Conservation (phyloP, 64 coral and sea anemone genomes). For the Astreopora myriophthalma region DNA sequence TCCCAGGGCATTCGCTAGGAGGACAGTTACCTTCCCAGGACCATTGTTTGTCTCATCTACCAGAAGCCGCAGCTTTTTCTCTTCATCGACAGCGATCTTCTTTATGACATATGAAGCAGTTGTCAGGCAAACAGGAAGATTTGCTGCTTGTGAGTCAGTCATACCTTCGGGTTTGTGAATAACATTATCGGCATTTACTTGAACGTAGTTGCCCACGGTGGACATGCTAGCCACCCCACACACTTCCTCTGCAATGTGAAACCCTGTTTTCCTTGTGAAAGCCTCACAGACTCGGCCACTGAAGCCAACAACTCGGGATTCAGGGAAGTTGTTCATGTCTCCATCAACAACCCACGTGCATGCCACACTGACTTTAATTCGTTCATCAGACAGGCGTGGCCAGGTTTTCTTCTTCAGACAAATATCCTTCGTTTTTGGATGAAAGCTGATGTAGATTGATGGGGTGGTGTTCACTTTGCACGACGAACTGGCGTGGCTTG, state of each 20-base stretch:
- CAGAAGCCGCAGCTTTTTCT: background rate
- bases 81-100: background rate
- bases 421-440: slow-evolving; percentile 34
- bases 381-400: background rate
- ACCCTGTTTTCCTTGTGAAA: background rate
- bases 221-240: slow-evolving; percentile 44
- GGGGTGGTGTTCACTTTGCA: background rate
- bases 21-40: slow-evolving; percentile 21
- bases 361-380: slow-evolving; percentile 59
- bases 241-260: slow-evolving; percentile 40
- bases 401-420: slow-evolving; percentile 40
- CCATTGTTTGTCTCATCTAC: slow-evolving; percentile 68
- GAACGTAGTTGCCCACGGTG: slow-evolving; percentile 41
- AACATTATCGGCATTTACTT: slow-evolving; percentile 32
- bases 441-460: slow-evolving; percentile 20
- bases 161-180: slow-evolving; percentile 46
- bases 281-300: slow-evolving; percentile 14
- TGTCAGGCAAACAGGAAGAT: slow-evolving; percentile 55
- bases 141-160: slow-evolving; percentile 61
- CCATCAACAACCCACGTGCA: slow-evolving; percentile 57
- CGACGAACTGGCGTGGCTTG: background rate
- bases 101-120: slow-evolving; percentile 19
- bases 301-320: slow-evolving; percentile 22
- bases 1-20: slow-evolving; percentile 65
- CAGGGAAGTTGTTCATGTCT: background rate